Conservation (phyloP, 1,140 invertebrate species). For the Neodiprion pinetum region DNA sequence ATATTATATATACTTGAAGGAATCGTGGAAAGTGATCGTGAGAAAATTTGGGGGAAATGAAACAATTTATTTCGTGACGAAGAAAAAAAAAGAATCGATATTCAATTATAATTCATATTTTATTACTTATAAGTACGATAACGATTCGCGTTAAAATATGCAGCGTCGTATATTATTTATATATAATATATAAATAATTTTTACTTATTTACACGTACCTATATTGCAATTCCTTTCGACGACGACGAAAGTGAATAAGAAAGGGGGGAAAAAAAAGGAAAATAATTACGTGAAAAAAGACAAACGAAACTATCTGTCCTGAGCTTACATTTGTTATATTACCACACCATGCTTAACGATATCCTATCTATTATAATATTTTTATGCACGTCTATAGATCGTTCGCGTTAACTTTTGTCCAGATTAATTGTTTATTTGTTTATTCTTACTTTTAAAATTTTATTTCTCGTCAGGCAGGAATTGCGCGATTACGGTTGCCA, state of each 20-base stretch:
- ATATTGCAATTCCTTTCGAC: too few species aligned
- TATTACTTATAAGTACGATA: not conserved
- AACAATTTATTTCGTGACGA: not conserved
- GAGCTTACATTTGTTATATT: slow-evolving; percentile 62
- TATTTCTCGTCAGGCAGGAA: too few species aligned
- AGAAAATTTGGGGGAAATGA: too few species aligned
- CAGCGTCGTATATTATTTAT: not conserved
- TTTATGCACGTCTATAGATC: slow-evolving; percentile 56
- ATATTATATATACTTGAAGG: too few species aligned
- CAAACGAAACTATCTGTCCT: slow-evolving; percentile 51
- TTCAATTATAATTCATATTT: not conserved
- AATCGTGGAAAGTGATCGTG: too few species aligned
- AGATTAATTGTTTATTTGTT: slow-evolving; percentile 2
- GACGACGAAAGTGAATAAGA: not conserved
- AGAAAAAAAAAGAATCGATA: slow-evolving; percentile 10
- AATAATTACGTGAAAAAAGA: slow-evolving; percentile 23
- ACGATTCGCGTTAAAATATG: not conserved
- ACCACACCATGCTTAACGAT: slow-evolving; percentile 58
- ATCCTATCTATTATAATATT: slow-evolving; percentile 54
- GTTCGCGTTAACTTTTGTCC: slow-evolving; percentile 40
- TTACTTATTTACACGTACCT: slow-evolving; percentile 12
- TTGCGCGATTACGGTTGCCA: too few species aligned
- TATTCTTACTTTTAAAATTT: not conserved
- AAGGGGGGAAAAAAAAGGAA: slow-evolving; percentile 27
- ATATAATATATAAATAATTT: not conserved